A percentile compares a stretch with the other conserved stretches of the same genome.
Conservation (phyloP, 2,888 invertebrate species). For the Homarus gammarus region DNA sequence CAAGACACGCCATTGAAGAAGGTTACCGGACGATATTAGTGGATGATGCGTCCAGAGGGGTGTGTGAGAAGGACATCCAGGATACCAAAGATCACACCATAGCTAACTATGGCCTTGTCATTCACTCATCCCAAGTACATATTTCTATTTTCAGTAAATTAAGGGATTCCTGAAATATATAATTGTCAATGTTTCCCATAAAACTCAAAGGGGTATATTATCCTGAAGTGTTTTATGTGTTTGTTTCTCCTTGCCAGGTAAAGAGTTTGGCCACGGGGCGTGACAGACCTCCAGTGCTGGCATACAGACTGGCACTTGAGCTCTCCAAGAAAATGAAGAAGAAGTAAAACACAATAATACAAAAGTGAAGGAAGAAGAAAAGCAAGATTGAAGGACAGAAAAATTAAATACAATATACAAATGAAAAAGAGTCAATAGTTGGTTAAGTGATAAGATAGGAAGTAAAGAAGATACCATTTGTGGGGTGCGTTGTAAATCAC, state of each 20-base stretch:
- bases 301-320: constrained; percentile 92
- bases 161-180: background rate
- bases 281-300: constrained; percentile 91
- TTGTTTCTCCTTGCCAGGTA: constrained; percentile 82
- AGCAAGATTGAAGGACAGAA: background rate
- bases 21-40: constrained; percentile 93
- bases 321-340: constrained; percentile 68
- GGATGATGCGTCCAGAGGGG: constrained; percentile 94
- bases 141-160: background rate
- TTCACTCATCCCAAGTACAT: constrained; percentile 82
- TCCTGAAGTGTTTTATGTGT: background rate
- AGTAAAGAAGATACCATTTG: too few relatives aligned
- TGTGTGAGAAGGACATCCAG: constrained; percentile 90
- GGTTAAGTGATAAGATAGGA: too few relatives aligned
- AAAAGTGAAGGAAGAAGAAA: background rate
- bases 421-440: too few relatives aligned
- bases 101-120: constrained; percentile 88
- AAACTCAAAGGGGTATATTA: background rate
- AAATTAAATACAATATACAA: too few relatives aligned
- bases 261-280: constrained; percentile 92
- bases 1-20: constrained; percentile 91
- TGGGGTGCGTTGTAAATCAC: too few relatives aligned
- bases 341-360: constrained; percentile 45
- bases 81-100: constrained; percentile 88
- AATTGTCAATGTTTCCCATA: background rate